Percentiles rank a stretch among this genome's conserved stretches.
These are phyloP conservation scores for Gymnorhina tibicen DNA, from an alignment of 2,113 vertebrate species.

Conservation along the genomic window DNA sequence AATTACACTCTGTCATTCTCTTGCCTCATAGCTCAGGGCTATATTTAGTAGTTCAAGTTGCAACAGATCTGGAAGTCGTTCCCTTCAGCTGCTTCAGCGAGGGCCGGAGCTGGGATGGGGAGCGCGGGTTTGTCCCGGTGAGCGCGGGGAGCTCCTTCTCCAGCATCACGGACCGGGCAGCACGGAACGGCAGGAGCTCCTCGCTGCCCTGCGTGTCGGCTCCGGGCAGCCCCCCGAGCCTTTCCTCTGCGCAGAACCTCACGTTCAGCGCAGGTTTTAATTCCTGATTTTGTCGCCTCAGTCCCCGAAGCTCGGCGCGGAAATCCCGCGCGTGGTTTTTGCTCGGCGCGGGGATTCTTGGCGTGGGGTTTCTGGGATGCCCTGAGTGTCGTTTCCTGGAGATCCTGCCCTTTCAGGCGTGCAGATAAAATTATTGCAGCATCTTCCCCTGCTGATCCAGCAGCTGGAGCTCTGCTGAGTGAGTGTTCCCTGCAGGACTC, in stretches of 20 bases:
- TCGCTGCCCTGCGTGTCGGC: accelerated
- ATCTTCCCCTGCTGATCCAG: not conserved
- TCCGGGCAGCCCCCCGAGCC: not conserved
- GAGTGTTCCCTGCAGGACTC: not conserved
- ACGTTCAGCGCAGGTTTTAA: accelerated
- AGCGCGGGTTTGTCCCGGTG: not conserved
- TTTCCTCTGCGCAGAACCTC: not conserved
- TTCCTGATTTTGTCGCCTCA: not conserved
- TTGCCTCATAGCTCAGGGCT: constrained; percentile 52
- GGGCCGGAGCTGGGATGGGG: not conserved
- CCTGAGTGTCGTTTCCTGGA: not conserved
- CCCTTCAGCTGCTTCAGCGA: constrained; percentile 17
- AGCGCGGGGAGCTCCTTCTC: not conserved
- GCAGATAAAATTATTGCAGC: not conserved
- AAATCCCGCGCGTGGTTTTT: accelerated
- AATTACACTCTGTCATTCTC: not conserved
- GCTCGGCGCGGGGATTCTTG: no score
- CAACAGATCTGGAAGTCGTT: constrained; percentile 34
- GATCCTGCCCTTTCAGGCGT: not conserved
- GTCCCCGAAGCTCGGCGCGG: not conserved
- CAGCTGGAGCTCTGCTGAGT: not conserved
- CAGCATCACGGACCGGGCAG: not conserved
- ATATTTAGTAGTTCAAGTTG: constrained; percentile 35
- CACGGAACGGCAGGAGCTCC: not conserved
- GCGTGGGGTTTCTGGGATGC: accelerated